Evolutionary conservation across 2,888 invertebrate genomes (phyloP).

Genomic region (Biston stratarius): DNA sequence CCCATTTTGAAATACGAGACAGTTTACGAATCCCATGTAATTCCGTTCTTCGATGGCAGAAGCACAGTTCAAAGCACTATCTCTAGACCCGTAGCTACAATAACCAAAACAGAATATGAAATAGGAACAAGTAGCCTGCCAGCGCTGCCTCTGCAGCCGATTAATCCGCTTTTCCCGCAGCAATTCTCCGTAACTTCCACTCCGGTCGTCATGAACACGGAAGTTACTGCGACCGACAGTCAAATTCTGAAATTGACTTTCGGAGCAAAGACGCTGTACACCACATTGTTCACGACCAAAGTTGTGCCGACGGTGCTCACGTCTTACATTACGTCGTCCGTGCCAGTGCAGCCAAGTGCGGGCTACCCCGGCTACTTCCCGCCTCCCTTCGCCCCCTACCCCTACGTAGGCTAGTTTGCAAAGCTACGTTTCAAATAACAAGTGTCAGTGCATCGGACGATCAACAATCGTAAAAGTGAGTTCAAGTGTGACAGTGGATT

Average conservation of each 20-base stretch:
- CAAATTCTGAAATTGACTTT: slow-evolving; percentile 94
- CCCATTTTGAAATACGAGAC: slow-evolving; percentile 92
- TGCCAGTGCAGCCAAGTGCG: slow-evolving; percentile 90
- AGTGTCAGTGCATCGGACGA: slow-evolving; percentile 52
- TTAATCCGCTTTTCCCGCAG: slow-evolving; percentile 86
- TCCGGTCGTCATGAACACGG: slow-evolving; percentile 92
- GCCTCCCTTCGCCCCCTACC: slow-evolving; percentile 91
- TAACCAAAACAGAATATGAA: slow-evolving; percentile 93
- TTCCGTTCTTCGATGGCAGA: slow-evolving; percentile 91
- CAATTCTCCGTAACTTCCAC: slow-evolving; percentile 93
- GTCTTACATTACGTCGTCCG: slow-evolving; percentile 93
- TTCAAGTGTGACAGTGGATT: slow-evolving; percentile 56
- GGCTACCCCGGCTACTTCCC: slow-evolving; percentile 93
- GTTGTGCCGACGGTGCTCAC: slow-evolving; percentile 94
- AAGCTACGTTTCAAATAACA: slow-evolving; percentile 11
- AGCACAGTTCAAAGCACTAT: slow-evolving; percentile 92
- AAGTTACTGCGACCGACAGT: slow-evolving; percentile 92
- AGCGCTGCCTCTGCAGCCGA: slow-evolving; percentile 84
- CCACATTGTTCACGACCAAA: slow-evolving; percentile 93
- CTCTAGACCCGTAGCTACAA: slow-evolving; percentile 91
- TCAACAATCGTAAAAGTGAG: slow-evolving; percentile 38
- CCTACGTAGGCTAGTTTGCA: slow-evolving; percentile 89
- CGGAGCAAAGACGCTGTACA: slow-evolving; percentile 96
- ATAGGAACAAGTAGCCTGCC: slow-evolving; percentile 91
- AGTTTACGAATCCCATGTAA: slow-evolving; percentile 92